These are phyloP conservation scores for Aplidium turbinatum DNA, from an alignment of 23 tunicate species.

Conservation along the genomic window DNA sequence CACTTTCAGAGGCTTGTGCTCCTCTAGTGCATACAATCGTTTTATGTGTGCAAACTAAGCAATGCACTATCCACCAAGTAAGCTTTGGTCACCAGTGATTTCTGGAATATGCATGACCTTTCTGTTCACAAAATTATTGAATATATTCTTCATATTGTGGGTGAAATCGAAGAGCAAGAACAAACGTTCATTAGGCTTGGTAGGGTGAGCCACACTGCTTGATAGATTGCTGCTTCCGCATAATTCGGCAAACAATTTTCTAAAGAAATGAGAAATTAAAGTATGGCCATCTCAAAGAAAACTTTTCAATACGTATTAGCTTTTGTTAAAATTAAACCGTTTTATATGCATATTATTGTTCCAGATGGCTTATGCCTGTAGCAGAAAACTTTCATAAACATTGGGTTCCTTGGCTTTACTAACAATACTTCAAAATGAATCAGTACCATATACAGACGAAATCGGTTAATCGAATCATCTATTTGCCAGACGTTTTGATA, in stretches of 20 bases:
- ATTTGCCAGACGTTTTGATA: too few species aligned
- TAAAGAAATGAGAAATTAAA: background rate
- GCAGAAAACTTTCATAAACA: too few species aligned
- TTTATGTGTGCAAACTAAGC: conserved; percentile 9
- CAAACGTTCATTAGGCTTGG: background rate
- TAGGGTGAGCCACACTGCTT: conserved; percentile 5
- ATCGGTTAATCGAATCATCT: too few species aligned
- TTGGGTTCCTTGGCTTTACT: too few species aligned
- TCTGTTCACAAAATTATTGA: conserved; percentile 13
- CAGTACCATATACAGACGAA: too few species aligned
- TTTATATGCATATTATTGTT: too few species aligned
- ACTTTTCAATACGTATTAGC: too few species aligned
- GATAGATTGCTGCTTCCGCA: conserved; percentile 23
- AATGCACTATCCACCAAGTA: conserved; percentile 9
- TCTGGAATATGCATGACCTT: background rate
- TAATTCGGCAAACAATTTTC: conserved; percentile 20
- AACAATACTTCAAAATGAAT: too few species aligned
- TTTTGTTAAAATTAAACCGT: too few species aligned
- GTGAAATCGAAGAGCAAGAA: conserved; percentile 30
- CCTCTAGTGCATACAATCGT: conserved; percentile 5
- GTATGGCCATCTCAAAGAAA: too few species aligned
- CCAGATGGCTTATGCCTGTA: too few species aligned
- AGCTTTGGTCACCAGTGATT: conserved; percentile 1
- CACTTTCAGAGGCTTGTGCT: conserved; percentile 9
- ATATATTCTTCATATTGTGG: conserved; percentile 27